Evolutionary conservation across 2,888 invertebrate species (phyloP).

Genomic region (Drosophila macrospina): DNA sequence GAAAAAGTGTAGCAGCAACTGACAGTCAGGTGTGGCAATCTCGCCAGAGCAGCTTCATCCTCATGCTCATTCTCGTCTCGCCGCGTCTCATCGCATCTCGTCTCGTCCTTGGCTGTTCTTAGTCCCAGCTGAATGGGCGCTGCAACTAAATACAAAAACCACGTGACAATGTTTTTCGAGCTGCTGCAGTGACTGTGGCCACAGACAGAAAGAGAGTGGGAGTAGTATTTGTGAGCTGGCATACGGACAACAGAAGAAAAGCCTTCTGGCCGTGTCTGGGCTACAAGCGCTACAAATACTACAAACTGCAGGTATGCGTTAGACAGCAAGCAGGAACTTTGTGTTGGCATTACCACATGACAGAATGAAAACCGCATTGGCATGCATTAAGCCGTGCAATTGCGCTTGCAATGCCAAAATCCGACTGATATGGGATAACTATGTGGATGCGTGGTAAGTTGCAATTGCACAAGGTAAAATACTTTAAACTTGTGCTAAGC

Average conservation of each 20-base stretch:
- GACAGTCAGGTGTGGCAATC: constrained; percentile 55
- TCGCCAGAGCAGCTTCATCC: constrained; percentile 40
- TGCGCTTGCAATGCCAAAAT: not conserved
- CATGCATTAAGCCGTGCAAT: constrained; percentile 51
- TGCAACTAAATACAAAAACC: constrained; percentile 77
- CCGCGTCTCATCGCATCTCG: not conserved
- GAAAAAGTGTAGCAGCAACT: constrained; percentile 39
- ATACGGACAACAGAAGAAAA: not conserved
- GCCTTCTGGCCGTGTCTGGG: constrained; percentile 19
- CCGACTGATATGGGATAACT: constrained; percentile 43
- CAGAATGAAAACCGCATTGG: constrained; percentile 62
- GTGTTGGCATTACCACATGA: constrained; percentile 42
- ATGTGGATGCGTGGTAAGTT: constrained; percentile 56
- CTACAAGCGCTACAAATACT: no score
- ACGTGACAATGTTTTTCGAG: constrained; percentile 77
- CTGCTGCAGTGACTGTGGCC: constrained; percentile 8
- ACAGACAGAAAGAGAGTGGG: not conserved
- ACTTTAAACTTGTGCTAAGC: not conserved
- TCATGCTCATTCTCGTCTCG: constrained; percentile 2
- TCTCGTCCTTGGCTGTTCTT: constrained; percentile 17
- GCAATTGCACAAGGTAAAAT: constrained; percentile 13
- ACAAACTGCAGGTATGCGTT: not conserved
- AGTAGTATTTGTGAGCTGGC: not conserved
- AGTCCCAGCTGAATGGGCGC: constrained; percentile 35
- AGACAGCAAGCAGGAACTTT: constrained; percentile 31